Percentiles rank a stretch among this genome's conserved stretches.
phyloP scores from a whole-genome alignment of 2,797 vertebrate species.

The Peromyscus melanophrys region DNA sequence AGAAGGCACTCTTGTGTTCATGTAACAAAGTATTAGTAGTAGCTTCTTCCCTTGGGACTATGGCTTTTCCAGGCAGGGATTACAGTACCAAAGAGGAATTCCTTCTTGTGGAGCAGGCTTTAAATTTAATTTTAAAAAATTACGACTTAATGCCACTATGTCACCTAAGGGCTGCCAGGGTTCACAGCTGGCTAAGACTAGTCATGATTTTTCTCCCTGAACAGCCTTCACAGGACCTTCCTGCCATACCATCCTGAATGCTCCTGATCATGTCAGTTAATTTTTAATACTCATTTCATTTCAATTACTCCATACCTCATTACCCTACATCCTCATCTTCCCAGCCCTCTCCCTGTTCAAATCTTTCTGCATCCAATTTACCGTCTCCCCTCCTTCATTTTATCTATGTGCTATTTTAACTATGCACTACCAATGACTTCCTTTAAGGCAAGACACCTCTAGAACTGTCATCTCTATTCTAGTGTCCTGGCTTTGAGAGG shows the following conservation, averaged over 20 bases:
- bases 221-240: not conserved
- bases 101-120: not conserved
- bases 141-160: not conserved
- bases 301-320: not conserved
- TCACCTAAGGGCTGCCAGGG: not conserved
- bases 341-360: not conserved
- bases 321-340: not conserved
- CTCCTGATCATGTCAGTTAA: not conserved
- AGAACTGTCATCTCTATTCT: not conserved
- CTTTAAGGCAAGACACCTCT: not conserved
- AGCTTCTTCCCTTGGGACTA: not conserved
- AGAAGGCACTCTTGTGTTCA: not conserved
- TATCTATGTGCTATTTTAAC: not conserved
- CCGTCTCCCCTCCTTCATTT: not conserved
- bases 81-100: not conserved
- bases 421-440: not conserved
- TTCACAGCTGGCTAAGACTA: not conserved
- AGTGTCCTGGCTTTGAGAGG: not conserved
- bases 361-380: not conserved
- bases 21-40: not conserved
- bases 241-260: not conserved
- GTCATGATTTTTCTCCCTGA: not conserved
- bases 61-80: not conserved
- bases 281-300: not conserved
- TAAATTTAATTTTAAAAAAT: not conserved